phyloP scores from a whole-genome alignment of 2,888 invertebrate genomes.

The Crossocerus cetratus region DNA sequence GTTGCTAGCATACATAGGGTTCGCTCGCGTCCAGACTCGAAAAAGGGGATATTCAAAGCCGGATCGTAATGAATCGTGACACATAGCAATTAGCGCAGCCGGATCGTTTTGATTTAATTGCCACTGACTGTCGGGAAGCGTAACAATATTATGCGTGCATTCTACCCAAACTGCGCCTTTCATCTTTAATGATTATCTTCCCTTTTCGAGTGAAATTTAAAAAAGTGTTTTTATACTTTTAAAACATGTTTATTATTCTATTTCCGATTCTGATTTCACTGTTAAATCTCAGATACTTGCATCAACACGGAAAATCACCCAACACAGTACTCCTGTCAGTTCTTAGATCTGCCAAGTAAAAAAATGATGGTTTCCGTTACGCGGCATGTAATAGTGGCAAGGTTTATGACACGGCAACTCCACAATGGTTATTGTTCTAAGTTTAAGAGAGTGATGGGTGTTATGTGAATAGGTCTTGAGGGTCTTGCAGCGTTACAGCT shows the following conservation, averaged over 20 bases:
- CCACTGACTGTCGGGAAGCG: slow-evolving; percentile 19
- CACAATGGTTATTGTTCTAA: neutral
- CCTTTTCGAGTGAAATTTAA: neutral
- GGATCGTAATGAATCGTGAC: slow-evolving; percentile 48
- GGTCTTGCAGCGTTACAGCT: no score
- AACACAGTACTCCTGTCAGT: neutral
- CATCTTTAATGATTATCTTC: slow-evolving; percentile 12
- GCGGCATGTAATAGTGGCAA: neutral
- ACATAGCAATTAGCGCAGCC: slow-evolving; percentile 33
- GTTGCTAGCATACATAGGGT: neutral
- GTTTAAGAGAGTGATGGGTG: neutral
- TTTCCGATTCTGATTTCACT: no score
- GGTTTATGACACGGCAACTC: neutral
- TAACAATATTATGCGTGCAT: slow-evolving; percentile 28
- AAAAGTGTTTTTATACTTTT: no score
- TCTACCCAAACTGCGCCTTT: slow-evolving; percentile 9
- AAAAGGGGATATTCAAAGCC: slow-evolving; percentile 38
- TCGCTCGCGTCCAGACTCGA: neutral
- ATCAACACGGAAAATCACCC: neutral
- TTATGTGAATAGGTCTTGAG: neutral
- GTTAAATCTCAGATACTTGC: no score
- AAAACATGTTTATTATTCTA: no score
- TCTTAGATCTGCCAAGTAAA: neutral
- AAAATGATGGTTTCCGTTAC: neutral
- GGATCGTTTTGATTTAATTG: slow-evolving; percentile 50